phyloP scores from a whole-genome alignment of 2,113 vertebrate genomes.

The Pelvicachromis taeniatus region DNA sequence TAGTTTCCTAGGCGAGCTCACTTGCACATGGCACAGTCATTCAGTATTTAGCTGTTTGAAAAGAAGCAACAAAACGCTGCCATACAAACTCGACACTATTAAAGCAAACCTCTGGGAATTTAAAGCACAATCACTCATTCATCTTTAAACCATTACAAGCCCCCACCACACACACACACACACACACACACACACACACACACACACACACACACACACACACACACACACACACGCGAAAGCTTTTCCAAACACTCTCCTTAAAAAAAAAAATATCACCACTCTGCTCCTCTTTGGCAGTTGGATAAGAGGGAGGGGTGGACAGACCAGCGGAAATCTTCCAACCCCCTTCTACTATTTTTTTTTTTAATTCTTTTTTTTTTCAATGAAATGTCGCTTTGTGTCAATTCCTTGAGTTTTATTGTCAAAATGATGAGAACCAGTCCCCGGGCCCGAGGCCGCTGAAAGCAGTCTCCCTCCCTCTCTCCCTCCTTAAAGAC shows the following conservation, averaged over 20 bases:
- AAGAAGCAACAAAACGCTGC: slow-evolving; percentile 8
- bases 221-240: no score
- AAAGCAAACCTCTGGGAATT: slow-evolving; percentile 44
- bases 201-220: no score
- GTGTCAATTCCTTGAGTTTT: slow-evolving; percentile 73
- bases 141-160: slow-evolving; percentile 44
- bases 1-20: not conserved
- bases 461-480: slow-evolving; percentile 50
- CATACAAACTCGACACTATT: slow-evolving; percentile 11
- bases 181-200: no score
- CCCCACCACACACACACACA: no score
- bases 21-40: not conserved
- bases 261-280: slow-evolving; percentile 1
- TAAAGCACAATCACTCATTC: slow-evolving; percentile 46
- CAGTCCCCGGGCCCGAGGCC: slow-evolving; percentile 50
- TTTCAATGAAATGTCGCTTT: slow-evolving; percentile 57
- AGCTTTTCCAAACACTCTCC: slow-evolving; percentile 31
- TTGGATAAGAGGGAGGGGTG: not conserved
- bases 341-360: not conserved
- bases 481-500: slow-evolving; percentile 47
- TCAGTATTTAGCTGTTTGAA: not conserved
- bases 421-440: slow-evolving; percentile 78
- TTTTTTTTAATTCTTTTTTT: not conserved
- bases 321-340: slow-evolving; percentile 53
- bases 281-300: slow-evolving; percentile 36